Evolutionary conservation across 2,888 invertebrate genomes (phyloP), one percentile per base, ranked within the genome.

Genomic region (Ischnus inquisitorius): DNA sequence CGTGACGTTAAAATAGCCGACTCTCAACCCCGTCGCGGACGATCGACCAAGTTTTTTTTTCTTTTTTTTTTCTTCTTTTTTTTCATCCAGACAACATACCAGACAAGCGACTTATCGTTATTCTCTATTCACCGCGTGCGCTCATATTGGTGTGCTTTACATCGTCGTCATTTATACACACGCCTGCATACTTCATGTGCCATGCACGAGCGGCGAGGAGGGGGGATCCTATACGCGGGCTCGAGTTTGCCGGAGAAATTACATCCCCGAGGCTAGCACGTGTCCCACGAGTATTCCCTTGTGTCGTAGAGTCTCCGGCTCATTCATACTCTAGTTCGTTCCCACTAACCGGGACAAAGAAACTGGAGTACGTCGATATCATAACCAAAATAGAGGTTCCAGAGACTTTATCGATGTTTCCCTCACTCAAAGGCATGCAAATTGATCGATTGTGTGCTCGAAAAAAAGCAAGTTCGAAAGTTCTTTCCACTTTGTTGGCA

Each of bases 201-300:
- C 19, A 57, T 22, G 3, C 22, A 22, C 22, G 22, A 8, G 8
- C n/a, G n/a, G n/a, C n/a, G n/a, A n/a, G 16, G 54, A 2, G n/a
- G 54, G 54, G 54, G 10, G 34, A 34, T 28, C 8, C 8, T 28
- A 34, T 34, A 19, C 48, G 14, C 6, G 14, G 25, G 67, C 46
- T 67, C 46, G 39, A 41, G 76, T 76, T 76, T 39, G 25, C 60
- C 19, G 46, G 60, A 60, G 60, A 57, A 77, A 78, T 78, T 78
- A 78, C 68, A 69, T 43, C 69, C 41, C 60, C 62, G 67, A 46
- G 68, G 60, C 68, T 16, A 46, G 43, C 74, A 68, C 77, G 68
- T 60, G 77, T 77, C 60, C 43, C 43, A 28, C 16, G 16, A 62
- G 57, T 68, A 68, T 69, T 62, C 68, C 46, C 62, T n/a, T 8